A percentile compares a stretch with the other conserved stretches of the same genome.
Conservation (phyloP, 2,888 invertebrate species). For the Clunio marinus region DNA sequence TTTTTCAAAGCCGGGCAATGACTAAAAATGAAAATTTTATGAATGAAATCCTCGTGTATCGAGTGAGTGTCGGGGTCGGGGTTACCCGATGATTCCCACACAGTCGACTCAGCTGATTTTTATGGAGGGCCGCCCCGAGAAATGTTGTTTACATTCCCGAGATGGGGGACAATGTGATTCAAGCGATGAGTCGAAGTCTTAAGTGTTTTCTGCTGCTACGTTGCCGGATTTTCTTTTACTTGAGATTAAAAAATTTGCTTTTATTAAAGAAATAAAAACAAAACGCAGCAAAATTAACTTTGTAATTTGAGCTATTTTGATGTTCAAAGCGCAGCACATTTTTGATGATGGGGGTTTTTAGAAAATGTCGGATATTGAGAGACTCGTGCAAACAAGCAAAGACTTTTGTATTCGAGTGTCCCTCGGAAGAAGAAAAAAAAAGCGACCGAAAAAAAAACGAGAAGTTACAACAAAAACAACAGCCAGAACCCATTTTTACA, state of each 20-base stretch:
- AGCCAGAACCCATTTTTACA: constrained; percentile 36
- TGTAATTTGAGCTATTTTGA: background rate
- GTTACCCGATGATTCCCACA: constrained; percentile 16
- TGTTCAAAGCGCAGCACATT: background rate
- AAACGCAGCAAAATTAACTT: background rate
- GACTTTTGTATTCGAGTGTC: constrained; percentile 30
- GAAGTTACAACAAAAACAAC: constrained; percentile 28
- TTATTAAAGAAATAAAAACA: background rate
- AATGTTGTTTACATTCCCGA: constrained; percentile 1
- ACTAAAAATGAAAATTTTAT: background rate
- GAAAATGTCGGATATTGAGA: constrained; percentile 38
- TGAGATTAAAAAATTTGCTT: background rate
- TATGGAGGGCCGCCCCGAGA: background rate
- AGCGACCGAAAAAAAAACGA: constrained; percentile 13
- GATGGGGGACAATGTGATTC: constrained; percentile 3
- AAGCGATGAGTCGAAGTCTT: background rate
- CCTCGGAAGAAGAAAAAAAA: constrained; percentile 28
- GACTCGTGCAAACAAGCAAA: constrained; percentile 19
- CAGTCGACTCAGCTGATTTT: constrained; percentile 19
- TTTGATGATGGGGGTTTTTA: constrained; percentile 26
- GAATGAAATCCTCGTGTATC: background rate
- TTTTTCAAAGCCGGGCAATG: no score
- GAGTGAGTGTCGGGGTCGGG: background rate
- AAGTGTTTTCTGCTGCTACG: background rate
- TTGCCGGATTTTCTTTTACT: constrained; percentile 1